Evolutionary conservation across 2,113 vertebrate species (phyloP).

Genomic region (Rana temporaria): DNA sequence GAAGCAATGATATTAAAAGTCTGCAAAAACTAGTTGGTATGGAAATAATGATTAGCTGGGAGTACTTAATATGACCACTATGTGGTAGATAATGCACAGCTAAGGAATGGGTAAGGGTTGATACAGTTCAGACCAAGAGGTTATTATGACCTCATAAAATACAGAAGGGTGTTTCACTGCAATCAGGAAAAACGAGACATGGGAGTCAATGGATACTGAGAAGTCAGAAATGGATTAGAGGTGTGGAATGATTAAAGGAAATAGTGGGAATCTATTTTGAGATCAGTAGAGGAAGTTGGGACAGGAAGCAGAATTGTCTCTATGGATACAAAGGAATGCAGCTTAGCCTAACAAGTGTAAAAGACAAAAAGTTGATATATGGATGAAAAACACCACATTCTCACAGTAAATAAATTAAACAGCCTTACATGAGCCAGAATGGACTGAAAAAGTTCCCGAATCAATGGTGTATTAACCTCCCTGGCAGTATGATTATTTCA

Average conservation of each 20-base stretch:
- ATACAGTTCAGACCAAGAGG: conserved; percentile 2
- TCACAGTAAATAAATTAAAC: no score
- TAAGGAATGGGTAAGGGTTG: background rate
- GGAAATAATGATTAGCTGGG: background rate
- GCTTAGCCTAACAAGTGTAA: background rate
- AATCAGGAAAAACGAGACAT: background rate
- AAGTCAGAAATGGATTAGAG: conserved; percentile 23
- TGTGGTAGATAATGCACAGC: background rate
- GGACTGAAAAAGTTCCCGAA: no score
- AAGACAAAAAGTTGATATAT: no score
- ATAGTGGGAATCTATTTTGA: conserved; percentile 20
- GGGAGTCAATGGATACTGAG: conserved; percentile 27
- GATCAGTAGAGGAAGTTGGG: conserved; percentile 8
- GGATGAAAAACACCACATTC: no score
- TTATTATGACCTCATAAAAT: conserved; percentile 32
- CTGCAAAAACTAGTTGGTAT: background rate
- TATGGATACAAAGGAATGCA: conserved; percentile 14
- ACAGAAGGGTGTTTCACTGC: conserved; percentile 31
- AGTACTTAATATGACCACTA: background rate
- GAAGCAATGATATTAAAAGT: background rate
- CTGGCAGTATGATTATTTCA: no score
- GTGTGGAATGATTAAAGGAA: conserved; percentile 32
- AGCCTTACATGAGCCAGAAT: no score
- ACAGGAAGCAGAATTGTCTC: background rate
- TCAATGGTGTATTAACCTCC: no score